These are phyloP conservation scores for Chaetogeoica ovagalla DNA, from an alignment of 2,888 invertebrate genomes.

Conservation along the genomic window DNA sequence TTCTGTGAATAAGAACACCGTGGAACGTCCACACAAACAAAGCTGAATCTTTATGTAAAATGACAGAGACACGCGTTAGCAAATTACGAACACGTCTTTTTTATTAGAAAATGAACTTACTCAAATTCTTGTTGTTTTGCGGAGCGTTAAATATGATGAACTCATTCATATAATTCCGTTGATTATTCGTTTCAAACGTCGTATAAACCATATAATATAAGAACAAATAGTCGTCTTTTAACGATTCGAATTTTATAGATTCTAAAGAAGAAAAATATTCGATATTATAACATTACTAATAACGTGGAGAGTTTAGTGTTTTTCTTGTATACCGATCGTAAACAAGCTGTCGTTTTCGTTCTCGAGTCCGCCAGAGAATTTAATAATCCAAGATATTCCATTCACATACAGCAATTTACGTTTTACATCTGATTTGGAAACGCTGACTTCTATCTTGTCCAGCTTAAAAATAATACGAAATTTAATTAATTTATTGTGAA, in stretches of 20 bases:
- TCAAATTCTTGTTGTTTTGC: not conserved
- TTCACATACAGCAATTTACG: not conserved
- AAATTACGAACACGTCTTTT: not conserved
- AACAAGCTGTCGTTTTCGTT: not conserved
- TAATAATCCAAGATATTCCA: not conserved
- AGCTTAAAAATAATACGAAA: not conserved
- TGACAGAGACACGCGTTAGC: not conserved
- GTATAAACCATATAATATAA: slow-evolving; percentile 11
- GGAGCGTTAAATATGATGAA: not conserved
- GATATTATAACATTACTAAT: too few relatives aligned
- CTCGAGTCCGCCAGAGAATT: not conserved
- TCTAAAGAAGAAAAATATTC: not conserved
- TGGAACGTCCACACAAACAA: not conserved
- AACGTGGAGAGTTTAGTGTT: not conserved
- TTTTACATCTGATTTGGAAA: not conserved
- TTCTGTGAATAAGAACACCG: not conserved
- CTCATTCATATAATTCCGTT: not conserved
- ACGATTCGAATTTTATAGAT: not conserved
- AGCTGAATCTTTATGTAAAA: not conserved
- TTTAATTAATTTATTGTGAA: not conserved
- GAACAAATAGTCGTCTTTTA: slow-evolving; percentile 4
- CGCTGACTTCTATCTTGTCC: not conserved
- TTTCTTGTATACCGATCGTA: not conserved
- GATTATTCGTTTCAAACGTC: not conserved
- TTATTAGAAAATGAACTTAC: not conserved